Percentiles rank a stretch among this genome's conserved stretches.
Evolutionary conservation across 2,888 invertebrate genomes (phyloP).

Genomic region (Drosophila seclusa): DNA sequence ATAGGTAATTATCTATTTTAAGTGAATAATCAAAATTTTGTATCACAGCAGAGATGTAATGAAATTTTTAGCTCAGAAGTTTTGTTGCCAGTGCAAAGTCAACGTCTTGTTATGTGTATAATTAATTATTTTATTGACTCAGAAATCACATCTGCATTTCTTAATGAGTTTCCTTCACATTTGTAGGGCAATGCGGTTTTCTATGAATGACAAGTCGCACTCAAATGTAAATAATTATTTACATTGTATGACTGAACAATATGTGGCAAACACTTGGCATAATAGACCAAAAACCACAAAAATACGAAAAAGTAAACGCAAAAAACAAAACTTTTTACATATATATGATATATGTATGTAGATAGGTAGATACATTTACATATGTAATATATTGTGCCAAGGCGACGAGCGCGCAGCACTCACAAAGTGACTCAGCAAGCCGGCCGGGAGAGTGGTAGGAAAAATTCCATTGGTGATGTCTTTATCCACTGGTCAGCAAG

Average conservation of each 20-base stretch:
- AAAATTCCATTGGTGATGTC: constrained; percentile 51
- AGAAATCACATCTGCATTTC: constrained; percentile 15
- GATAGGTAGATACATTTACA: neutral
- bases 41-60: neutral
- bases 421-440: constrained; percentile 53
- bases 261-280: constrained; percentile 64
- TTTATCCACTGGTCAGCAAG: constrained; percentile 37
- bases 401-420: constrained; percentile 46
- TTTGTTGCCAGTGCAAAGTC: neutral
- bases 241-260: constrained; percentile 32
- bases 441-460: neutral
- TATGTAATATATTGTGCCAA: constrained; percentile 71
- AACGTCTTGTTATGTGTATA: neutral
- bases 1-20: constrained; percentile 7
- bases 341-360: neutral
- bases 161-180: constrained; percentile 27
- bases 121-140: constrained; percentile 17
- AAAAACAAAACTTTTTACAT: constrained; percentile 51
- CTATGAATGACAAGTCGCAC: constrained; percentile 56
- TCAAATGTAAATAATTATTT: constrained; percentile 12
- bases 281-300: constrained; percentile 41
- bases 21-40: constrained; percentile 1
- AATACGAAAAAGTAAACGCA: constrained; percentile 6
- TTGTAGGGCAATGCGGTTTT: constrained; percentile 13
- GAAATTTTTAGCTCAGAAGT: neutral